Percentiles rank a stretch among this genome's conserved stretches.
phyloP scores from a whole-genome alignment of 2,113 vertebrate genomes.

The Alexandromys fortis region DNA sequence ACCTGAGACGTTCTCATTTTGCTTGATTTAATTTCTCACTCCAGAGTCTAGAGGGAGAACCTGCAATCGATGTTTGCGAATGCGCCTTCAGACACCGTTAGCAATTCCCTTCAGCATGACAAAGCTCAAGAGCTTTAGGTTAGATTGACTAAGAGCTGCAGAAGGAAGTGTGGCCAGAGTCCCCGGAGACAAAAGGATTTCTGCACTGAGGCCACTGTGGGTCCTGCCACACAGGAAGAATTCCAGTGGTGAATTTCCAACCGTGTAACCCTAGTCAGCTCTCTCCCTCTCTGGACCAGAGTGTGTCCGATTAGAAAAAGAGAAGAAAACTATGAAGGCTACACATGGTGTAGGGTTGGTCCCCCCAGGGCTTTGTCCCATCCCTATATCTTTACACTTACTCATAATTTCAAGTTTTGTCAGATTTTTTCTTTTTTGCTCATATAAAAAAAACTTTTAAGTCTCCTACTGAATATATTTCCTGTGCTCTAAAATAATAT shows the following conservation, averaged over 20 bases:
- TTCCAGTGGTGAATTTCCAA: not conserved
- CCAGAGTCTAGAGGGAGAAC: conserved; percentile 58
- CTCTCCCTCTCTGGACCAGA: not conserved
- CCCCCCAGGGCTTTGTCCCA: not conserved
- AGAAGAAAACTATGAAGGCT: not conserved
- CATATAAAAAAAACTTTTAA: not conserved
- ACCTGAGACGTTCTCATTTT: conserved; percentile 39
- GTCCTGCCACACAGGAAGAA: not conserved
- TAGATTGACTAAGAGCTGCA: not conserved
- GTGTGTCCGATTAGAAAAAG: not conserved
- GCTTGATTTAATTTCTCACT: conserved; percentile 71
- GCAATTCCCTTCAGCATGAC: conserved; percentile 31
- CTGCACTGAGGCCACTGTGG: not conserved
- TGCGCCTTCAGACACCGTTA: conserved; percentile 53
- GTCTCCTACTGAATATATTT: not conserved
- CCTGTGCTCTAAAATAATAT: not conserved
- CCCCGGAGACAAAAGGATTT: not conserved
- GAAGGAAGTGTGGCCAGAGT: conserved; percentile 6
- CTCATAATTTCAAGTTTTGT: not conserved
- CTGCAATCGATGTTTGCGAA: conserved; percentile 53
- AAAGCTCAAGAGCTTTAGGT: conserved; percentile 26
- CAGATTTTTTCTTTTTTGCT: not conserved
- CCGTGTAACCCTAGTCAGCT: not conserved
- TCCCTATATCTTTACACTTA: not conserved
- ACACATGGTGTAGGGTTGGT: not conserved